Base-by-base conservation (phyloP, 1,140 invertebrate species). In the Latrodectus geometricus region DNA sequence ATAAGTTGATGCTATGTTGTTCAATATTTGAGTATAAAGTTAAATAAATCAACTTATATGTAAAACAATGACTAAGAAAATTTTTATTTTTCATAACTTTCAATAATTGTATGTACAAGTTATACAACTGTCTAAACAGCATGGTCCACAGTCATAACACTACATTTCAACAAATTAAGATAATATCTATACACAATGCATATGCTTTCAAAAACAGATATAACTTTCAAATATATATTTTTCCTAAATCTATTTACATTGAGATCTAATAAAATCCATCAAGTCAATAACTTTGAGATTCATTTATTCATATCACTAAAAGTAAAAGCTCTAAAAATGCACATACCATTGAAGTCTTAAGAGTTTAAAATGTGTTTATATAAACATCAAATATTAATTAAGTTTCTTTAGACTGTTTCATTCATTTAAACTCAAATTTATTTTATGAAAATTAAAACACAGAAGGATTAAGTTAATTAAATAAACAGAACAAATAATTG, bases 31-130 rank as follows among this genome's bases (percentile, higher is more conserved):
- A 1, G 35, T 35, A 35, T 35, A 35, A 35, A 35, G 35, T 35
- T 35, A 35, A 35, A 35, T 35, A 5, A 35, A 35, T 3, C 35
- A 35, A 35, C 35, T 35, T 35, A 35, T 35, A 35, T 35, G 35
- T 35, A 35, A 89, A 49, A 89, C 90, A 69, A 78, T 82, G n/a
- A 66, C 72, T 83, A 83, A 50, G 56, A 75, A 75, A 74, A 8
- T 35, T 66, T 74, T 83, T 83, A 74, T 74, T 83, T 75, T 50
- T n/a, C 17, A 70, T 69, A 83, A 75, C 81, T 83, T 49, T 75
- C n/a, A 74, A 83, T 66, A 83, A 21, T 75, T 66, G 17, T 83
- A 52, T 83, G 72, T 83, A 83, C 70, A 83, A 83, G 48, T 54
- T 66, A 61, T 61, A 83, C 50, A 83, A 81, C 79, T 83, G 72